Conservation (phyloP, 2,113 vertebrate species). For the Oriolus oriolus region DNA sequence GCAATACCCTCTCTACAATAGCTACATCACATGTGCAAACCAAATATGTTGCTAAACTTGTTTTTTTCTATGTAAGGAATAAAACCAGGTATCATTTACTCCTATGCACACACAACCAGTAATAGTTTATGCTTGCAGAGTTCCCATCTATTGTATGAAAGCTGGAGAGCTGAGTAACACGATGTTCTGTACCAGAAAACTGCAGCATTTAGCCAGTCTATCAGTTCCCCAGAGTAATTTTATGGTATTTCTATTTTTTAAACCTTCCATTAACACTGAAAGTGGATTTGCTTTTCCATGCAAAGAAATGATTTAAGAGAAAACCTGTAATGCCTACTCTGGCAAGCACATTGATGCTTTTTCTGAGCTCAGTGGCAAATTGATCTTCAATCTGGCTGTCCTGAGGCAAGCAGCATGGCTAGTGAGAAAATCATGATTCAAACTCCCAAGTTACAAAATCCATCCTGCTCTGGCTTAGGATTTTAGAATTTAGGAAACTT, state of each 20-base stretch:
- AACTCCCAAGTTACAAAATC: not conserved
- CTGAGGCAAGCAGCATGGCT: not conserved
- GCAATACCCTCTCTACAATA: not conserved
- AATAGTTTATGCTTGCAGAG: not conserved
- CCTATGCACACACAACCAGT: not conserved
- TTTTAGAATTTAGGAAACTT: not conserved
- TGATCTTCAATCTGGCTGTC: not conserved
- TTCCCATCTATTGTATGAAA: constrained; percentile 4
- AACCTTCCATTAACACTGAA: not conserved
- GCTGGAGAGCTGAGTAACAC: not conserved
- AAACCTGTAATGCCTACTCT: not conserved
- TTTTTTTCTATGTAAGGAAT: not conserved
- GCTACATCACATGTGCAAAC: not conserved
- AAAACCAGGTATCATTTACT: not conserved
- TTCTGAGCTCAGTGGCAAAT: not conserved
- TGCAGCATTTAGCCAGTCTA: not conserved
- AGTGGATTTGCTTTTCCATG: not conserved
- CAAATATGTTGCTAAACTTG: constrained; percentile 28
- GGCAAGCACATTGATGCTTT: not conserved
- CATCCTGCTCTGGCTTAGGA: not conserved
- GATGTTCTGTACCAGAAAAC: constrained; percentile 37
- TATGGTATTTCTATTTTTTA: not conserved
- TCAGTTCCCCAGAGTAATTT: not conserved
- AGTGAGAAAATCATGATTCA: not conserved
- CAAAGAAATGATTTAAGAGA: not conserved